Evolutionary conservation across 2,888 invertebrate species (phyloP), one percentile per base, ranked within the genome.

Genomic region (Xestia sexstrigata): DNA sequence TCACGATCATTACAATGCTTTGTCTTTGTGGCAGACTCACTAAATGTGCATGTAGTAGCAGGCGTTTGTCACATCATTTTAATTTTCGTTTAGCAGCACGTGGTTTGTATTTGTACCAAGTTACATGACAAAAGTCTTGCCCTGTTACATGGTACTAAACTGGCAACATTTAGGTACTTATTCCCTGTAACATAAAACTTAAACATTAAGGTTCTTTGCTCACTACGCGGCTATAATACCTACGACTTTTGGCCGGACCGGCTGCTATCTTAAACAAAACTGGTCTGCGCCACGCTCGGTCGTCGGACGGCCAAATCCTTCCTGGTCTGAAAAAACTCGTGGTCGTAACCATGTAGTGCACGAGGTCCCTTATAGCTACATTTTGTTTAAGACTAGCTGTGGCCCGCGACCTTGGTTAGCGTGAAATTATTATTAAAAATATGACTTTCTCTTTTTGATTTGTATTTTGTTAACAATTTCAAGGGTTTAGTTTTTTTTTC

Each of bases 1-100:
- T 83, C 84, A 78, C 74, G 65, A 83, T 71, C n/a, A 79, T 47
- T 67, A 62, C 26, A 55, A 63, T 63, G 47, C 23, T 74, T 72
- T 63, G 67, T 79, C 45, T 83, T 42, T 39, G 49, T 26, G n/a
- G 76, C 15, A 39, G 0, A 39, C 17, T 55, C 47, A 68, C 30
- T 20, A 67, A 55, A 17, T 60, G n/a, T 58, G n/a, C 52, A 23
- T 15, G 17, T 39, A 63, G n/a, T 63, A 39, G 23, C 13, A n/a
- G 17, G 26, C 13, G 39, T 63, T 63, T 42, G 7, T 0, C 35
- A 17, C 2, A n/a, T n/a, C n/a, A n/a, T n/a, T 58, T 66, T 5
- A 17, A 17, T 15, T 65, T 35, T 23, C 0, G 13, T 52, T 17
- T 39, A 17, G 17, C n/a, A 26, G 20, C 67, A 9, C 20, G n/a